Conservation (phyloP, 2,888 invertebrate genomes). For the Gastrophysa polygoni region DNA sequence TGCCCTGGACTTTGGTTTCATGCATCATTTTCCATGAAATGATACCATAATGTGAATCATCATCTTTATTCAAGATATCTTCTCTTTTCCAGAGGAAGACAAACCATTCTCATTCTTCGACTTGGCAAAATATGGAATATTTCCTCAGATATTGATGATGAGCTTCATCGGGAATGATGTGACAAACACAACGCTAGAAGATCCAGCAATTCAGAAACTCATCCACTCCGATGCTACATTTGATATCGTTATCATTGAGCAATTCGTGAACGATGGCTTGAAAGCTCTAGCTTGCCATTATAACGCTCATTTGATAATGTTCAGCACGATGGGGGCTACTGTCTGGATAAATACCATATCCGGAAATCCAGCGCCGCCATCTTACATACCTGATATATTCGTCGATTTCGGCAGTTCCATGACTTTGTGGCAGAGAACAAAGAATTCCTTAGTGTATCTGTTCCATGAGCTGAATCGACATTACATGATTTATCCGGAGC, state of each 20-base stretch:
- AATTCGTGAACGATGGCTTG: slow-evolving; percentile 59
- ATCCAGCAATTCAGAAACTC: slow-evolving; percentile 49
- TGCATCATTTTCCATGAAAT: too few species aligned
- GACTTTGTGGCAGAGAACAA: slow-evolving; percentile 62
- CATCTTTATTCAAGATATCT: too few species aligned
- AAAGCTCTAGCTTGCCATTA: slow-evolving; percentile 52
- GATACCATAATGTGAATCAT: too few species aligned
- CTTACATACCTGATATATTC: slow-evolving; percentile 60
- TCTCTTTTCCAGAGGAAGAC: too few species aligned
- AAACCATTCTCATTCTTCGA: background rate
- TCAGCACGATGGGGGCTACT: slow-evolving; percentile 58
- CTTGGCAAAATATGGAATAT: background rate
- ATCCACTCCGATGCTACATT: slow-evolving; percentile 51
- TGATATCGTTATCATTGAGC: slow-evolving; percentile 55
- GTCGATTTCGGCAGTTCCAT: slow-evolving; percentile 56
- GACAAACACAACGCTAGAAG: slow-evolving; percentile 42
- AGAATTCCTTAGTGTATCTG: slow-evolving; percentile 56
- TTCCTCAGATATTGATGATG: background rate
- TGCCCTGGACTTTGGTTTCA: too few species aligned
- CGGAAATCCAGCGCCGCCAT: slow-evolving; percentile 59
- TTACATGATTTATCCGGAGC: slow-evolving; percentile 35
- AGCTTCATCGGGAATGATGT: background rate
- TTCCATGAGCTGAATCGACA: slow-evolving; percentile 32
- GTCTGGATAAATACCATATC: slow-evolving; percentile 59
- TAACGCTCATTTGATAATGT: slow-evolving; percentile 49